These are phyloP conservation scores for Apantesis nais DNA, from an alignment of 2,888 invertebrate genomes.

Conservation along the genomic window DNA sequence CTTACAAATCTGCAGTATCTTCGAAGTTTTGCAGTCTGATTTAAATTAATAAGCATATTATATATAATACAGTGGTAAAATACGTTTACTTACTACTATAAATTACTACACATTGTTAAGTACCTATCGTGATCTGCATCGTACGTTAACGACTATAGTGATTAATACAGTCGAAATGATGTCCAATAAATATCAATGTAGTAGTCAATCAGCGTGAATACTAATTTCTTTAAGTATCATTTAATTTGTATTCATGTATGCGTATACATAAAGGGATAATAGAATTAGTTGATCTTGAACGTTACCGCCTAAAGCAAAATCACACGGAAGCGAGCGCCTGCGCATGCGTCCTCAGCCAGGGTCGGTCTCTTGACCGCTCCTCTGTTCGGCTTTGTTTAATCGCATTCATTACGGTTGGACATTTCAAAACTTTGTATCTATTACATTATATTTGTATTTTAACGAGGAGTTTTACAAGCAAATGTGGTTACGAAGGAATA, in stretches of 20 bases:
- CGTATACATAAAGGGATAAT: constrained; percentile 53
- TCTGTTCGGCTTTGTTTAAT: constrained; percentile 49
- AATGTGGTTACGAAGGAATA: constrained; percentile 1
- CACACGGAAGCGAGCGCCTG: constrained; percentile 59
- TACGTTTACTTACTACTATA: no score
- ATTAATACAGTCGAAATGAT: not conserved
- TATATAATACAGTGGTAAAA: no score
- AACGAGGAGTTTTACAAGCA: constrained; percentile 16
- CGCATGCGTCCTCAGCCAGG: constrained; percentile 55
- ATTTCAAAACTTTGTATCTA: constrained; percentile 31
- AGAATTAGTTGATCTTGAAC: constrained; percentile 51
- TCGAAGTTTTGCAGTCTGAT: not conserved
- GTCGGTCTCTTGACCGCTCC: constrained; percentile 52
- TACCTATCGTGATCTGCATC: not conserved
- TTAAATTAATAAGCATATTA: not conserved
- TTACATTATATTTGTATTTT: constrained; percentile 24
- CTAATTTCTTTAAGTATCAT: constrained; percentile 6
- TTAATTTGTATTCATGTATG: constrained; percentile 35
- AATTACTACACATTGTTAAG: not conserved
- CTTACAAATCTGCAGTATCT: not conserved
- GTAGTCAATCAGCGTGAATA: constrained; percentile 19
- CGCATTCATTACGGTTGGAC: constrained; percentile 40
- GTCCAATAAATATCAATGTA: not conserved
- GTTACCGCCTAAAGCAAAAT: constrained; percentile 47
- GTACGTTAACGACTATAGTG: not conserved